Conservation (phyloP, 2,797 vertebrate species). For the Muscicapa striata region DNA sequence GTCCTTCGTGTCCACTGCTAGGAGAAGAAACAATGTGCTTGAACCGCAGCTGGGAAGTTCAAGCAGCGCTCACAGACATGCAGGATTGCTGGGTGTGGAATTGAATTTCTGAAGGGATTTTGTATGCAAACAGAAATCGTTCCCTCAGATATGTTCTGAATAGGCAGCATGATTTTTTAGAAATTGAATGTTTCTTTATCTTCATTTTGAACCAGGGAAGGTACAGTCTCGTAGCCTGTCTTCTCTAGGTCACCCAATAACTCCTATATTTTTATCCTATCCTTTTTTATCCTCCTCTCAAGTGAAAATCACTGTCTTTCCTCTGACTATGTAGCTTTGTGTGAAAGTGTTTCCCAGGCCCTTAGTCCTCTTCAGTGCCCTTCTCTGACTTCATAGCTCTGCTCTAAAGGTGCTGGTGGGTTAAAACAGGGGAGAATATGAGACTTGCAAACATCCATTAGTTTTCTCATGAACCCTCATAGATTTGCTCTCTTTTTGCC, state of each 20-base stretch:
- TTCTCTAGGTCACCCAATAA: neutral
- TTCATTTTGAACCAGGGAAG: neutral
- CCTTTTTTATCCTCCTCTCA: neutral
- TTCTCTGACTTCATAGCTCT: neutral
- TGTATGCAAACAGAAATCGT: neutral
- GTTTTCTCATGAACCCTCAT: neutral
- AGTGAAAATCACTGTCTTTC: neutral
- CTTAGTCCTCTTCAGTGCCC: neutral
- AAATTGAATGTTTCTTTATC: neutral
- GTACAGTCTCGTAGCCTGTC: neutral
- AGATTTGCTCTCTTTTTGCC: neutral
- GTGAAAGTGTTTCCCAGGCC: neutral
- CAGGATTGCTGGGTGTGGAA: neutral
- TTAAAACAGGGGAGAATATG: neutral
- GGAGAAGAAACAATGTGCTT: neutral
- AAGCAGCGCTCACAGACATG: neutral
- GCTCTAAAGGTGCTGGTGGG: neutral
- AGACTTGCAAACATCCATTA: neutral
- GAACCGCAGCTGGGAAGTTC: neutral
- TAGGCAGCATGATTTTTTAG: neutral
- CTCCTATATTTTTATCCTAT: neutral
- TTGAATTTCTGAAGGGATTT: neutral
- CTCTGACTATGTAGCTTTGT: neutral
- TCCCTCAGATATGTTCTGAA: neutral
- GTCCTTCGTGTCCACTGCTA: neutral